These are phyloP conservation scores for Takifugu ocellatus DNA, from an alignment of 2,797 vertebrate genomes.

Conservation along the genomic window DNA sequence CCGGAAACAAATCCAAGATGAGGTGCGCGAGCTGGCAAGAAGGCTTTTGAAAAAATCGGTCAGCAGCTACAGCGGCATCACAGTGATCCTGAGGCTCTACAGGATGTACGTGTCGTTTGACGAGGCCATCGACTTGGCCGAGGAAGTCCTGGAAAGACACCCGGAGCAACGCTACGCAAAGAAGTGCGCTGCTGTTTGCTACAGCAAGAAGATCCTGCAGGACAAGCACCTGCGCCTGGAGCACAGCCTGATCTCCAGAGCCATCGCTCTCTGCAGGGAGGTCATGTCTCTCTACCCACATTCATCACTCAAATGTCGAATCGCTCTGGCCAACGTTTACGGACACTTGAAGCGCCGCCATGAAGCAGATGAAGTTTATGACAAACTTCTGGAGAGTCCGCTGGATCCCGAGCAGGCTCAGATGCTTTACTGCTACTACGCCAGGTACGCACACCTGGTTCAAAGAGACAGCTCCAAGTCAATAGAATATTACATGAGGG, in stretches of 20 bases:
- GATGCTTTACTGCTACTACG: neutral
- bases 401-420: neutral
- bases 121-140: conserved; percentile 43
- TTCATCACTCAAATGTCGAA: neutral
- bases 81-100: conserved; percentile 27
- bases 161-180: conserved; percentile 52
- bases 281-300: conserved; percentile 42
- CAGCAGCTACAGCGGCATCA: conserved; percentile 47
- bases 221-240: neutral
- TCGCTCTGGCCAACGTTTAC: neutral
- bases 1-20: neutral
- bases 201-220: conserved; percentile 28
- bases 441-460: neutral
- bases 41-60: conserved; percentile 35
- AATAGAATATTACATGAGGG: conserved; percentile 19
- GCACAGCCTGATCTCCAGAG: conserved; percentile 12
- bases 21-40: conserved; percentile 20
- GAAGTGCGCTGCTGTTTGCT: conserved; percentile 30
- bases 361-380: neutral
- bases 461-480: rapidly evolving
- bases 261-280: conserved; percentile 28
- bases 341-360: neutral
- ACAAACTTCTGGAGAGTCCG: neutral
- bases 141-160: conserved; percentile 34
- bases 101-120: neutral